Conservation (phyloP, 2,888 invertebrate species). For the Cephus nigrinus region DNA sequence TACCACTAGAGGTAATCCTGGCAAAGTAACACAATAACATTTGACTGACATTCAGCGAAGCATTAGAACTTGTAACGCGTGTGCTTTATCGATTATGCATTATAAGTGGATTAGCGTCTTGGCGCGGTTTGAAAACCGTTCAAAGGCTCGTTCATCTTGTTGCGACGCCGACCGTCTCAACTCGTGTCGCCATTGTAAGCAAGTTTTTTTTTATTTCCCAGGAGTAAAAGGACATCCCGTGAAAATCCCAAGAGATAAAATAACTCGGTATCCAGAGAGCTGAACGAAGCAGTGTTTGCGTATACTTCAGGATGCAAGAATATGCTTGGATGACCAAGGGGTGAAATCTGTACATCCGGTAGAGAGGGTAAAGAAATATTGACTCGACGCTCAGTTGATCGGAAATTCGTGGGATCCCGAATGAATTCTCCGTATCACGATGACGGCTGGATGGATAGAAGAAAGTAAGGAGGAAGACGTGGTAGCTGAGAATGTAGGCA, state of each 20-base stretch:
- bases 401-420: not conserved
- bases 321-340: not conserved
- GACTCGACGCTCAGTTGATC: not conserved
- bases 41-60: not conserved
- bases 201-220: not conserved
- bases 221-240: not conserved
- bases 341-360: not conserved
- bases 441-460: not conserved
- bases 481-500: slow-evolving; percentile 3
- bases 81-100: not conserved
- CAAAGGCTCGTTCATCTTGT: not conserved
- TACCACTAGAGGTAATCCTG: not conserved
- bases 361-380: not conserved
- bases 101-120: not conserved
- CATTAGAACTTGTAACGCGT: not conserved
- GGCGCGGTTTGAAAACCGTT: not conserved
- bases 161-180: not conserved
- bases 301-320: not conserved
- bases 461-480: not conserved
- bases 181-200: not conserved
- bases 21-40: not conserved
- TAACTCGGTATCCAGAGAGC: not conserved
- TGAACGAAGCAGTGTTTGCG: not conserved
- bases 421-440: not conserved
- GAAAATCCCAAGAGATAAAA: not conserved